Base-by-base conservation (phyloP, 2,888 invertebrate species). In the Deladenus siricidicola region DNA sequence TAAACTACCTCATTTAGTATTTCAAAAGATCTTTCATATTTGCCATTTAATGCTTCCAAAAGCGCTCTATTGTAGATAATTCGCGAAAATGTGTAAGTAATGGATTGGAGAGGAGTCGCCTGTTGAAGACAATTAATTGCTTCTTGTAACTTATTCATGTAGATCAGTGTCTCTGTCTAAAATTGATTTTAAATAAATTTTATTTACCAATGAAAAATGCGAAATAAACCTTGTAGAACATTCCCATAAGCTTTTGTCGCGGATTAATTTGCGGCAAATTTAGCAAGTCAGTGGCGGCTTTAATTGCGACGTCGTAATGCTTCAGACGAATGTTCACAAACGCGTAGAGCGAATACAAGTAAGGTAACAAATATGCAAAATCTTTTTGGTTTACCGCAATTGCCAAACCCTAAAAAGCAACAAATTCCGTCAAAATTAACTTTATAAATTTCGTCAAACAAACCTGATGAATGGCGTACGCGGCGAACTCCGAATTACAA, bases 331-430 rank as follows among this genome's bases (percentile, higher is more conserved):
- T 44, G 28, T 55, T 21, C 17, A 44, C 55, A 43, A 26, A 44
- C 17, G 55, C 55, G 19, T 26, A 43, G n/a, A 55, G 43, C 6
- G 55, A 55, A 10, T 43, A 26, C 42, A 55, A 17, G 55, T 55
- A 55, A 8, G 55, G 55, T 24, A 55, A 24, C 4, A 55, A 39
- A 26, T 55, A 55, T 6, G 55, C 21, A 55, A 45, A 55, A 24
- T 55, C 55, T 28, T 55, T 55, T 8, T 55, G 55, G 4, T 43
- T 24, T 26, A 55, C n/a, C 6, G 55, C 55, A n/a, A 55, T 44
- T 4, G 42, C 4, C 10, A 55, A 2, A 6, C 34, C 53, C 53
- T 53, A 21, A 30, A 53, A 34, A 19, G 1, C 3, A 17, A 42
- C 17, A 23, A 34, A 34, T 53, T 2, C 1, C 19, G 4, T 1